Evolutionary conservation across 2,888 invertebrate genomes (phyloP), one percentile per base, ranked within the genome.

Genomic region (Hetaerina titia): DNA sequence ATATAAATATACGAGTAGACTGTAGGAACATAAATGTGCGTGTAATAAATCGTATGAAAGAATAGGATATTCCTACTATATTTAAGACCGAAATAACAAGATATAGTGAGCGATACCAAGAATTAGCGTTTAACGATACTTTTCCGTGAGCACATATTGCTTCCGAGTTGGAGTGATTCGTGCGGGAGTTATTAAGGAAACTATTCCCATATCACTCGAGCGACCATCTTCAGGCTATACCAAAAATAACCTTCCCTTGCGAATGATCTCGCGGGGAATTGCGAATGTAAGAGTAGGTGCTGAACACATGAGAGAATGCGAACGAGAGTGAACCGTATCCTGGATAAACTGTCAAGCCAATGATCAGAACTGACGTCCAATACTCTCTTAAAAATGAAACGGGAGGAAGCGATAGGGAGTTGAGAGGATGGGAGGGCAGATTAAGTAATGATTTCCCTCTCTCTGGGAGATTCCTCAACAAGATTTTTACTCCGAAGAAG

Each of bases 401-500:
- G 81, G 60, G 17, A 60, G 60, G 45, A 45, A 45, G 22, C 22
- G 19, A 22, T 4, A 22, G 69, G 69, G 5, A 69, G 22, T 22
- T 8, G 60, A 60, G 69, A 22, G 69, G 69, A 69, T 8, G 69
- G 69, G 69, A 69, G 8, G 69, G 69, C 69, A 22, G 81, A 81
- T 81, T 81, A 81, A 31, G 31, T 81, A 81, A 81, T 81, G 25
- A 81, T 81, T 25, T 81, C 81, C 22, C 81, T 81, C 25, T 81
- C 81, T 31, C 81, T 22, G 31, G 81, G 81, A 81, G 25, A 31
- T n/a, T 13, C 25, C 81, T 31, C 31, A 11, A 13, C 81, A 31
- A 81, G 81, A 81, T 81, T 81, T 81, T 81, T 31, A 31, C 81
- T 81, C 31, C 81, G 31, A 25, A n/a, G 81, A 81, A 81, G 31